phyloP scores from a whole-genome alignment of 2,797 vertebrate genomes.

The Gymnodraco acuticeps region DNA sequence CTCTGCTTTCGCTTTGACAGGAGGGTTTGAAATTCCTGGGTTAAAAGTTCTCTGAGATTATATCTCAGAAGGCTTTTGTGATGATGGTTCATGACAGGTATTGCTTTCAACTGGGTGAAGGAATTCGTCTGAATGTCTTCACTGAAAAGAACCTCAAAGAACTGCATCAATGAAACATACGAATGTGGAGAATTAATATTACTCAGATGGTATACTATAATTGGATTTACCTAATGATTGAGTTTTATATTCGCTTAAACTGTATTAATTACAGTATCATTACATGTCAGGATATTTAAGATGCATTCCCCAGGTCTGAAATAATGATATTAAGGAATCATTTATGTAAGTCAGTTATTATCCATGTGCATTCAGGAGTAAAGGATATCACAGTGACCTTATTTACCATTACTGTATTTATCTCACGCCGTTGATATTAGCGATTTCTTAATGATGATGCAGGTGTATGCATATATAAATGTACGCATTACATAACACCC shows the following conservation, averaged over 20 bases:
- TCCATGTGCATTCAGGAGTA: conserved; percentile 27
- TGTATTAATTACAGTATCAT: conserved; percentile 54
- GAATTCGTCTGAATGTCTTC: conserved; percentile 70
- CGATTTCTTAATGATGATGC: conserved; percentile 10
- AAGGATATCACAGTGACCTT: conserved; percentile 27
- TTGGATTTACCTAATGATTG: conserved; percentile 35
- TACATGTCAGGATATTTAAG: conserved; percentile 53
- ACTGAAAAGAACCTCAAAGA: conserved; percentile 45
- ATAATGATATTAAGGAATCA: conserved; percentile 53
- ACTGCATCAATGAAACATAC: conserved; percentile 24
- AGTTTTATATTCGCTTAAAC: conserved; percentile 47
- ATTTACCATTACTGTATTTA: conserved; percentile 34
- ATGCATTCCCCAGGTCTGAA: conserved; percentile 35
- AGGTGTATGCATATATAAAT: conserved; percentile 14
- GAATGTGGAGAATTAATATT: conserved; percentile 7
- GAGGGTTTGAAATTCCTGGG: conserved; percentile 85
- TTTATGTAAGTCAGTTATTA: conserved; percentile 36
- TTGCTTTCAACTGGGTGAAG: conserved; percentile 75
- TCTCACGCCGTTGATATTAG: conserved; percentile 14
- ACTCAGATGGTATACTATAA: conserved; percentile 6
- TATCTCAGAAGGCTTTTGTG: conserved; percentile 85
- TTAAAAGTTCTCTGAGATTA: conserved; percentile 87
- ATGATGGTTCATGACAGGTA: conserved; percentile 85
- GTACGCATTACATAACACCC: background rate
- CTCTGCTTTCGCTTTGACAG: conserved; percentile 86